phyloP scores from a whole-genome alignment of 2,888 invertebrate species.

The Andrena trimmerana region DNA sequence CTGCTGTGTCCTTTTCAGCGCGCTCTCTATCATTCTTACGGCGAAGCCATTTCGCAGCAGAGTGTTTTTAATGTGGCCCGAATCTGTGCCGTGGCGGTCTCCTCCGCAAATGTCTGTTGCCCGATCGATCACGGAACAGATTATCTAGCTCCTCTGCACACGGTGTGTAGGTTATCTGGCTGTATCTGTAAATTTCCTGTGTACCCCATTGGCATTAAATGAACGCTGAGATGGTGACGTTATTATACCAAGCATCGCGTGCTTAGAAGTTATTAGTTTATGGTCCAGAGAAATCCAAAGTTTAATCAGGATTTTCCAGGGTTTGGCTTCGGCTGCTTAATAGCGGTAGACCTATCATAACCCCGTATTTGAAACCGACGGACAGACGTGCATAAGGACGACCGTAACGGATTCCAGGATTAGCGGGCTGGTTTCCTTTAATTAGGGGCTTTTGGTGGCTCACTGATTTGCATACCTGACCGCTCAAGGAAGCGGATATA shows the following conservation, averaged over 20 bases:
- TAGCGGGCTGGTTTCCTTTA: conserved; percentile 27
- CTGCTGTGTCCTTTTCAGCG: conserved; percentile 1
- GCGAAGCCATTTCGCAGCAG: conserved; percentile 1
- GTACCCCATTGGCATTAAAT: not conserved
- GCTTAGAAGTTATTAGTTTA: conserved; percentile 16
- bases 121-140: not conserved
- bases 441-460: conserved; percentile 10
- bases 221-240: not conserved
- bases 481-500: not conserved
- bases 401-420: conserved; percentile 20
- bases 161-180: not conserved
- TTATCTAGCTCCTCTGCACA: not conserved
- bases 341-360: conserved; percentile 15
- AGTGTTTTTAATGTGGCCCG: conserved; percentile 1
- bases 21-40: conserved; percentile 11
- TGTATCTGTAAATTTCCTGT: not conserved
- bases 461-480: conserved; percentile 13
- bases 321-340: not conserved
- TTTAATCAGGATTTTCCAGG: conserved; percentile 29
- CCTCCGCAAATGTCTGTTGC: not conserved
- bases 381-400: conserved; percentile 1
- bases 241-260: not conserved
- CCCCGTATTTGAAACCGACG: conserved; percentile 5
- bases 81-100: not conserved
- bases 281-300: not conserved